Conservation (phyloP, 2,113 vertebrate species). For the Morone chrysops region DNA sequence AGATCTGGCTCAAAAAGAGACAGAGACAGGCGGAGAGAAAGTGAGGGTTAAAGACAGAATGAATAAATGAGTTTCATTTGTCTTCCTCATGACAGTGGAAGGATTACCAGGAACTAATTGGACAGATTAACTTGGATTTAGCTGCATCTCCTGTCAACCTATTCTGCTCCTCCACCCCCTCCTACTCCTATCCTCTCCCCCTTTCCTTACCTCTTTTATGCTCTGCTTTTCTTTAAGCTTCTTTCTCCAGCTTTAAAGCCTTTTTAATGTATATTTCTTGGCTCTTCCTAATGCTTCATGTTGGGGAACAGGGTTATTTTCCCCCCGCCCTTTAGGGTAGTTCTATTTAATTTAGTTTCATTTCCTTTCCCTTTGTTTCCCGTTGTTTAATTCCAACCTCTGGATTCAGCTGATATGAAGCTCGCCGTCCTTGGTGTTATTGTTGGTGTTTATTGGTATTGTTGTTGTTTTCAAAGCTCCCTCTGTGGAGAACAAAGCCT, state of each 20-base stretch:
- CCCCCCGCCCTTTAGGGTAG: constrained; percentile 12
- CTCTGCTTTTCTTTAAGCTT: constrained; percentile 37
- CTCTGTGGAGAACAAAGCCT: constrained; percentile 81
- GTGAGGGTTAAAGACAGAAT: constrained; percentile 32
- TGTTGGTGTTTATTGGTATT: constrained; percentile 82
- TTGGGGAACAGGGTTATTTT: constrained; percentile 20
- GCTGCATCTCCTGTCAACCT: constrained; percentile 72
- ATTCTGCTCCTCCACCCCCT: constrained; percentile 27
- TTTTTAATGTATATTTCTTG: constrained; percentile 48
- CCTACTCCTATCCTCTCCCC: constrained; percentile 5
- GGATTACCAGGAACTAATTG: constrained; percentile 82
- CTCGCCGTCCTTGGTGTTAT: constrained; percentile 68
- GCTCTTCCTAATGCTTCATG: constrained; percentile 41
- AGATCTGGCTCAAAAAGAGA: constrained; percentile 37
- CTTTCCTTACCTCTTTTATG: constrained; percentile 9
- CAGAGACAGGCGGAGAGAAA: constrained; percentile 30
- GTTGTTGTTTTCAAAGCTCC: constrained; percentile 82
- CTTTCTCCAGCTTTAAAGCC: constrained; percentile 27
- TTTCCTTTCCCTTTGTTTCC: constrained; percentile 73
- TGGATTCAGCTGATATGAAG: constrained; percentile 81
- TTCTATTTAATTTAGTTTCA: constrained; percentile 71
- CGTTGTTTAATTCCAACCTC: constrained; percentile 76
- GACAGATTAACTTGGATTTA: constrained; percentile 80
- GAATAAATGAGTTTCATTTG: constrained; percentile 63
- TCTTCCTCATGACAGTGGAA: constrained; percentile 73